Conservation (phyloP, 2,888 invertebrate species). For the Eristalis pertinax region DNA sequence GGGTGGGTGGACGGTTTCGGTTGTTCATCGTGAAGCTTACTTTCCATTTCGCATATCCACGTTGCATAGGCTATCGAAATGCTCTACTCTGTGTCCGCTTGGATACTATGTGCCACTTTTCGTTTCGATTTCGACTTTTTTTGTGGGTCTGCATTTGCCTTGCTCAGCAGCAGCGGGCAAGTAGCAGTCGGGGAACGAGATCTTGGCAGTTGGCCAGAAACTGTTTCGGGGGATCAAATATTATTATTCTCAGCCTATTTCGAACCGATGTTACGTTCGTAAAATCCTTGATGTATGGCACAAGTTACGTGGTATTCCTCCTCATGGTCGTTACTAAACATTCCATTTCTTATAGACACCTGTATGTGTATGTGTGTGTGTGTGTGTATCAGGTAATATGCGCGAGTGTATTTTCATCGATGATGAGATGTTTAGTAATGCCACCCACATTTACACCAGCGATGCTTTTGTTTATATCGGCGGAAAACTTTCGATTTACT, state of each 20-base stretch:
- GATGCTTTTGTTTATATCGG: slow-evolving; percentile 46
- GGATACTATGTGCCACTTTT: slow-evolving; percentile 64
- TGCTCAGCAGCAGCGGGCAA: slow-evolving; percentile 36
- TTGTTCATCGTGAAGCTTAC: slow-evolving; percentile 37
- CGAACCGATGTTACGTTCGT: slow-evolving; percentile 72
- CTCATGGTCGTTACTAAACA: slow-evolving; percentile 45
- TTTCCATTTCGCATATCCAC: slow-evolving; percentile 68
- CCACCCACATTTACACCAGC: slow-evolving; percentile 43
- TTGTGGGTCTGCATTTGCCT: slow-evolving; percentile 37
- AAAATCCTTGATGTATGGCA: slow-evolving; percentile 72
- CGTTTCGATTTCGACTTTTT: slow-evolving; percentile 61
- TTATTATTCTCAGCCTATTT: slow-evolving; percentile 73
- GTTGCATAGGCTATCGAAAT: slow-evolving; percentile 60
- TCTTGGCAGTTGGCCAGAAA: slow-evolving; percentile 71
- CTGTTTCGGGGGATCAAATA: slow-evolving; percentile 72
- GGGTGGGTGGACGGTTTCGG: slow-evolving; percentile 47
- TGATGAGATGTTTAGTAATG: slow-evolving; percentile 45
- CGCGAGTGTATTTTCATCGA: slow-evolving; percentile 47
- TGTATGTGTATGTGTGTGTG: neutral
- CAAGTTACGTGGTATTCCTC: slow-evolving; percentile 70
- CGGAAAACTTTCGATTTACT: slow-evolving; percentile 33
- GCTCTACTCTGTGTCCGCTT: slow-evolving; percentile 26
- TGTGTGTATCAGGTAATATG: slow-evolving; percentile 1
- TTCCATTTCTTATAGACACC: slow-evolving; percentile 19
- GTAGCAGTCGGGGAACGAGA: slow-evolving; percentile 45